These are phyloP conservation scores for Menidia beryllina DNA, from an alignment of 2,113 vertebrate genomes.

Conservation along the genomic window DNA sequence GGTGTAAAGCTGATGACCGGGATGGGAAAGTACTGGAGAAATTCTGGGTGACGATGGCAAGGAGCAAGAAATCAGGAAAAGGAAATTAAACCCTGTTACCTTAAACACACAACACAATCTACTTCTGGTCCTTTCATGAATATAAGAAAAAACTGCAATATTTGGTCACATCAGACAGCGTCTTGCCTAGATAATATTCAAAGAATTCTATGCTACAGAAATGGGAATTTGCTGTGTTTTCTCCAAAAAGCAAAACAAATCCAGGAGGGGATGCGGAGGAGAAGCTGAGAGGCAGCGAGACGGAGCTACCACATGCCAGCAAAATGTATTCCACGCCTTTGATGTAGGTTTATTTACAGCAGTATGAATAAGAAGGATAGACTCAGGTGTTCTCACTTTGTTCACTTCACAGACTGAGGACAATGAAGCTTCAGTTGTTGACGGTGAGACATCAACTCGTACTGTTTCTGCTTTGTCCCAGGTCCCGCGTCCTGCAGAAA, in stretches of 20 bases:
- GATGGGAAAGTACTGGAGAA: no score
- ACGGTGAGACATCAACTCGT: neutral
- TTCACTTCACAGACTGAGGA: neutral
- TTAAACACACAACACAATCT: no score
- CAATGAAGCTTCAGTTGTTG: conserved; percentile 6
- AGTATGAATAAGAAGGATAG: neutral
- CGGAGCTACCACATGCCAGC: conserved; percentile 36
- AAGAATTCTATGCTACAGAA: conserved; percentile 61
- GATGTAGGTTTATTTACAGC: conserved; percentile 35
- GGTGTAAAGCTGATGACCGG: no score
- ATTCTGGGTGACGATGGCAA: no score
- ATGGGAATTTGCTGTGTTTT: conserved; percentile 73
- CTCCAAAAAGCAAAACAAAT: conserved; percentile 74
- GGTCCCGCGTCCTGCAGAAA: neutral
- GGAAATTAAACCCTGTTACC: no score
- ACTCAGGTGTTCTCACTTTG: conserved; percentile 20
- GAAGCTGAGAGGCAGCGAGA: conserved; percentile 31
- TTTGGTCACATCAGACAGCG: conserved; percentile 77
- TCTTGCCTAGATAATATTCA: conserved; percentile 67
- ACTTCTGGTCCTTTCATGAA: no score
- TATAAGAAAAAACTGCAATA: conserved; percentile 67
- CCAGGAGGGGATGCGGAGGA: conserved; percentile 54
- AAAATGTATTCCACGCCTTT: conserved; percentile 44
- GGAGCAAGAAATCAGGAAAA: no score
- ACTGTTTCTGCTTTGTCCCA: neutral